Percentiles rank a stretch among this genome's conserved stretches.
Evolutionary conservation across 2,797 vertebrate species (phyloP).

Genomic region (Myiotriccus ornatus): DNA sequence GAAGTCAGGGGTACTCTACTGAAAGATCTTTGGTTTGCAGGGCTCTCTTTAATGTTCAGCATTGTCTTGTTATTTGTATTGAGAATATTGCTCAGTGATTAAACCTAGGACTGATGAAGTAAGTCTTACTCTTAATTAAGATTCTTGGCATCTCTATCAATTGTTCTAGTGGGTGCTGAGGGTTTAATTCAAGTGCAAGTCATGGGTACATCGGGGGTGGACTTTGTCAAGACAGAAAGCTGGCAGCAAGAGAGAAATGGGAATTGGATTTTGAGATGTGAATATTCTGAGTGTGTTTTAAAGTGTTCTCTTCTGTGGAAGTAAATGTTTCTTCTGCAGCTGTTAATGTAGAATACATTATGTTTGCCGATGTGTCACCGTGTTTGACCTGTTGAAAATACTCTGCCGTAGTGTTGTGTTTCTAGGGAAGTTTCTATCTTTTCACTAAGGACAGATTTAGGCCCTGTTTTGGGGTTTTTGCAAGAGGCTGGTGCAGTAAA

Average conservation of each 20-base stretch:
- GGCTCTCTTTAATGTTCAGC: background rate
- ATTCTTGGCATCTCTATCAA: background rate
- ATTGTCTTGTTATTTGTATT: background rate
- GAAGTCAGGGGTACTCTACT: background rate
- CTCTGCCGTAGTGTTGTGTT: background rate
- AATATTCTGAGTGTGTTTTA: background rate
- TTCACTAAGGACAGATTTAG: background rate
- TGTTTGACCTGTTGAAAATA: background rate
- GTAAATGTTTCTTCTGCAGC: background rate
- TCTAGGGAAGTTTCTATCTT: background rate
- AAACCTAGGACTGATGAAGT: background rate
- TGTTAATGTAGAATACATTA: background rate
- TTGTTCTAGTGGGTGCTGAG: background rate
- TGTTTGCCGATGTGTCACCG: background rate
- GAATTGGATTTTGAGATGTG: background rate
- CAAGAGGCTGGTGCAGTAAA: background rate
- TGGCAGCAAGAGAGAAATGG: background rate
- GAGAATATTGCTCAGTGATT: background rate
- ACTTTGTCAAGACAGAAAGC: background rate
- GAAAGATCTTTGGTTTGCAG: background rate
- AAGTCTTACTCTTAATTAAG: background rate
- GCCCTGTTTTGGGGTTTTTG: background rate
- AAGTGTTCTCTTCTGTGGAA: background rate
- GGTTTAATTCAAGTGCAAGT: background rate
- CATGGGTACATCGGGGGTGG: background rate